phyloP scores from a whole-genome alignment of 1,140 invertebrate genomes.

The Aethina tumida region DNA sequence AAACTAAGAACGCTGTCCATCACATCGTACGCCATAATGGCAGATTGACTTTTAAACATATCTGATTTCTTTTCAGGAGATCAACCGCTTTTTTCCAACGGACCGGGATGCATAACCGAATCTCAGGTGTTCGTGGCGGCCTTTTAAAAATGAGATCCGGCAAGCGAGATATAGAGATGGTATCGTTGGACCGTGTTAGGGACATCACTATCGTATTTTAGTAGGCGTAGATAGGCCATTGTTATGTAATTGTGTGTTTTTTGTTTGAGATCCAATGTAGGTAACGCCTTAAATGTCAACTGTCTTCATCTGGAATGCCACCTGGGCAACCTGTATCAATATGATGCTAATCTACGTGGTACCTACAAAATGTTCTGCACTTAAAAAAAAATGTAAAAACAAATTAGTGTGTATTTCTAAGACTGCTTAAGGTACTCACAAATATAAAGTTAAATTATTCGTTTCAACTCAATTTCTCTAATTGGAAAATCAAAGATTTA shows the following conservation, averaged over 20 bases:
- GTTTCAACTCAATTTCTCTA: too few relatives aligned
- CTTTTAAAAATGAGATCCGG: slow-evolving; percentile 26
- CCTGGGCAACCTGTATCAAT: slow-evolving; percentile 27
- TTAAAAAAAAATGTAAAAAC: too few relatives aligned
- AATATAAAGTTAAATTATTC: too few relatives aligned
- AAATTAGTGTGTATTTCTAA: too few relatives aligned
- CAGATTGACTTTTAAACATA: slow-evolving; percentile 31
- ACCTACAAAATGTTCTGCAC: too few relatives aligned
- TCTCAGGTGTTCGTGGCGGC: slow-evolving; percentile 30
- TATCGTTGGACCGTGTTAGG: slow-evolving; percentile 32
- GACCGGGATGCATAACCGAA: slow-evolving; percentile 5
- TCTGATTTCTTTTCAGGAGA: slow-evolving; percentile 25
- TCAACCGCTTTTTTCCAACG: slow-evolving; percentile 22
- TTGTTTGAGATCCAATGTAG: slow-evolving; percentile 34
- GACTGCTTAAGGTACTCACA: too few relatives aligned
- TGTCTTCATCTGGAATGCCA: slow-evolving; percentile 30
- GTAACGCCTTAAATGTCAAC: slow-evolving; percentile 34
- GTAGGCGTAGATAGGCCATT: slow-evolving; percentile 36
- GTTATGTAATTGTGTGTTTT: slow-evolving; percentile 37
- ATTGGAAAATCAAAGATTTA: too few relatives aligned
- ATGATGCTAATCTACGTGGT: too few relatives aligned
- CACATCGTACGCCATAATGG: slow-evolving; percentile 24
- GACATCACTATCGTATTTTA: slow-evolving; percentile 35
- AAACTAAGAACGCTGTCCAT: slow-evolving; percentile 28
- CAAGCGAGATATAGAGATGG: slow-evolving; percentile 26